Base-by-base conservation (phyloP, 2,888 invertebrate species). In the Tenthredo scrophulariae region DNA sequence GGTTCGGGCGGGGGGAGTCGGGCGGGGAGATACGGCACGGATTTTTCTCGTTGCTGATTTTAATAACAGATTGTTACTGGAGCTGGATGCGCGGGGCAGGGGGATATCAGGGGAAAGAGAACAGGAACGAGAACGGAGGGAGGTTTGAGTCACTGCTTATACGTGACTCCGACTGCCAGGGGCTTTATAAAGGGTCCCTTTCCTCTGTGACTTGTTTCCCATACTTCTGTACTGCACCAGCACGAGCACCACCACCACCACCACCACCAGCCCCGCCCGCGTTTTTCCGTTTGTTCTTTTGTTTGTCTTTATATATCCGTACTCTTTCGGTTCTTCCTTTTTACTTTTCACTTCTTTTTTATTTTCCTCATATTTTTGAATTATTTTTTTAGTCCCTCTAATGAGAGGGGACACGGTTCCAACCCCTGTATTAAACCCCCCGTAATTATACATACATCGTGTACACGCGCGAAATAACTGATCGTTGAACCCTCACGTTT, bases 41-140 rank as follows among this genome's bases (percentile, higher is more conserved):
- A 93, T 93, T 93, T 93, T 93, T 93, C 92, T 92, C 92, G 92
- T 92, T 92, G 92, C 92, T 92, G 93, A 93, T 93, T 93, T 93
- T 93, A 93, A 93, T 93, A 93, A 93, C 92, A 93, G 92, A 92
- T 92, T 92, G 90, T 89, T 86, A 87, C 85, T 86, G 87, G 87
- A 85, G 86, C 86, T 86, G 87, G 86, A 82, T 82, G 86, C 80
- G 46, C 80, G 46, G 77, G 82, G 84, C 79, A 77, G 83, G 79
- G 72, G 85, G 86, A 33, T 72, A n/a, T n/a, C 85, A 84, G 74
- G 22, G 43, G 67, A 80, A 85, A 85, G 85, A 79, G 79, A 72
- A 70, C 84, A 84, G 85, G 50, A 82, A 87, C 85, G 85, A 84
- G 75, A 26, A 46, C 70, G 70, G 86, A 86, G 88, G 85, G 86